A percentile compares a stretch with the other conserved stretches of the same genome.
Conservation (phyloP, 2,888 invertebrate species). For the Napeogenes sylphis region DNA sequence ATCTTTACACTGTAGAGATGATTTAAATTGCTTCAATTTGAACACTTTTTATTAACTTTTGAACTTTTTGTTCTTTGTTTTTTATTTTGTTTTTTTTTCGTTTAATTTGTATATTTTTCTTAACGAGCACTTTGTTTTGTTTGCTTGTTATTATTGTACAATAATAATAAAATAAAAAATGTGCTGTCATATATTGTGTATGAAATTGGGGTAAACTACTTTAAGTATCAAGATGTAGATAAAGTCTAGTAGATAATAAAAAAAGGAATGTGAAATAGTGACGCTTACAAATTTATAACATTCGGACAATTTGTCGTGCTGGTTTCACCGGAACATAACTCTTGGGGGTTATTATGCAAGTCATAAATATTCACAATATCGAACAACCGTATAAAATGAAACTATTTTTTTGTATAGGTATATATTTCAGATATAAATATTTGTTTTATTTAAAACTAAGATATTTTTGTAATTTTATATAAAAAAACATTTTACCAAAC, state of each 20-base stretch:
- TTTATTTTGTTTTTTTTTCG: background rate
- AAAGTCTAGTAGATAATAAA: constrained; percentile 27
- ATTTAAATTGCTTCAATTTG: constrained; percentile 1
- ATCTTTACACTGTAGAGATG: background rate
- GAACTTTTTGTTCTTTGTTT: background rate
- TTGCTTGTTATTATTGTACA: too few species aligned
- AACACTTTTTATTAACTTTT: background rate
- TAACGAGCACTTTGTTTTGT: too few species aligned
- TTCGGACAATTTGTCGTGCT: constrained; percentile 61
- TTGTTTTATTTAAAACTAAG: too few species aligned
- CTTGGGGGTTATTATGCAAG: constrained; percentile 53
- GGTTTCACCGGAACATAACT: constrained; percentile 55
- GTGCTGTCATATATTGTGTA: too few species aligned
- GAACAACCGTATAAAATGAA: constrained; percentile 26
- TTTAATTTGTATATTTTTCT: too few species aligned
- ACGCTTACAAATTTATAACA: constrained; percentile 55
- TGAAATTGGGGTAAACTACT: background rate
- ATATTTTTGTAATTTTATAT: too few species aligned
- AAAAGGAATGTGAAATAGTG: constrained; percentile 46
- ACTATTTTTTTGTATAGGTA: constrained; percentile 23
- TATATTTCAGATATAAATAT: constrained; percentile 6
- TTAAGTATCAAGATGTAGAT: constrained; percentile 7
- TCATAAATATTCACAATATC: constrained; percentile 38
- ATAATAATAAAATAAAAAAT: too few species aligned
- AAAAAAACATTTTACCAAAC: too few species aligned